Conservation (phyloP, 2,797 vertebrate species). For the Chiropotes sagulatus region DNA sequence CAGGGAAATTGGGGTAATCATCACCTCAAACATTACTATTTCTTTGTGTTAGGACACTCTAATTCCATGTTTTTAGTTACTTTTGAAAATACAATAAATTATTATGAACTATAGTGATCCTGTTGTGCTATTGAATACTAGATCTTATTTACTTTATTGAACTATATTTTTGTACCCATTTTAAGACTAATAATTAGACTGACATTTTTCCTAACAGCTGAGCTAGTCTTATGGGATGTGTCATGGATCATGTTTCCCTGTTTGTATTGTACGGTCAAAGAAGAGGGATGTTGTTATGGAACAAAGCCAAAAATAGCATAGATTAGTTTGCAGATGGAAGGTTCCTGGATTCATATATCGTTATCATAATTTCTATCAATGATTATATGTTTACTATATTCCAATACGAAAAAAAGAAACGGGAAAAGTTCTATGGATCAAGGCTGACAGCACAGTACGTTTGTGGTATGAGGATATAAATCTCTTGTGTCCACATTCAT, state of each 20-base stretch:
- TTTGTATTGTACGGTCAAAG: neutral
- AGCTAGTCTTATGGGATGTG: neutral
- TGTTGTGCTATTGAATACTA: neutral
- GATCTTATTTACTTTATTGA: neutral
- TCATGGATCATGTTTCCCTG: neutral
- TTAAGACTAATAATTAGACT: neutral
- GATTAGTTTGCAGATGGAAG: neutral
- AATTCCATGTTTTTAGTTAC: neutral
- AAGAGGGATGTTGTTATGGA: neutral
- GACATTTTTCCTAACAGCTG: neutral
- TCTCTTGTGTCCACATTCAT: neutral
- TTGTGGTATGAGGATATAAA: neutral
- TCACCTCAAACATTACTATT: neutral
- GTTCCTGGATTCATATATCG: neutral
- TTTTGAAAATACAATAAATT: neutral
- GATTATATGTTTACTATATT: neutral
- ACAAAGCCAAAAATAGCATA: neutral
- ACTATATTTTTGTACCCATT: neutral
- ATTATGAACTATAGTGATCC: neutral
- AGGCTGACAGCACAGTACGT: neutral
- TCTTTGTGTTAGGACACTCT: neutral
- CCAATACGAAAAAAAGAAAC: neutral
- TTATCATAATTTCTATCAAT: neutral
- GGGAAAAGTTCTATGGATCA: neutral
- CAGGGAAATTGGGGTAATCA: neutral